A percentile compares a stretch with the other conserved stretches of the same genome.
These are phyloP conservation scores for Sebastes jordani DNA, from an alignment of 2,797 vertebrate species.

Conservation along the genomic window DNA sequence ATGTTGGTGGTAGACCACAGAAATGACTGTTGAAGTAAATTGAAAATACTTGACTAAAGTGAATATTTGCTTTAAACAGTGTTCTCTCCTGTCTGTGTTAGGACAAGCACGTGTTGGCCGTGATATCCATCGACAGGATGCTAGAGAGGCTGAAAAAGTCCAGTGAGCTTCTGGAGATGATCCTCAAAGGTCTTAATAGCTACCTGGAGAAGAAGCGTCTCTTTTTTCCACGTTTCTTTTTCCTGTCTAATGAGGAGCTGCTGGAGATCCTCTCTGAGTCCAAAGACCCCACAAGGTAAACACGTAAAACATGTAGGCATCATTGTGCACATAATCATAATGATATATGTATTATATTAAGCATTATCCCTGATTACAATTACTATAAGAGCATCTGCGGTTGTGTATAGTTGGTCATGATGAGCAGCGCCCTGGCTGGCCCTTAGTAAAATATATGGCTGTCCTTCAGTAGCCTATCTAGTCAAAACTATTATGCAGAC, in stretches of 20 bases:
- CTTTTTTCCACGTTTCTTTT: conserved; percentile 94
- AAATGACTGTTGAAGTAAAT: not conserved
- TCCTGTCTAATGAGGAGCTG: conserved; percentile 93
- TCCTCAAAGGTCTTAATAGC: conserved; percentile 92
- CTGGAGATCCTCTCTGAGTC: conserved; percentile 94
- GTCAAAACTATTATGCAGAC: not conserved
- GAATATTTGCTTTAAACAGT: not conserved
- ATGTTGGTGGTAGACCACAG: not conserved
- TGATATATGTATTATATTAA: not conserved
- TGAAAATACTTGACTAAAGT: not conserved
- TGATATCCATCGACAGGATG: conserved; percentile 87
- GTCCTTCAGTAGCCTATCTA: not conserved
- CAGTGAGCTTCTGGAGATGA: conserved; percentile 88
- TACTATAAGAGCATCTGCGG: not conserved
- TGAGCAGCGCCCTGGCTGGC: not conserved
- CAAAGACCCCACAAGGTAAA: conserved; percentile 91
- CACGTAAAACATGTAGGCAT: not conserved
- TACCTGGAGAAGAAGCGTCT: conserved; percentile 94
- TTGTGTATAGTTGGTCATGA: not conserved
- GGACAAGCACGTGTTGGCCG: conserved; percentile 88
- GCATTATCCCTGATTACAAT: not conserved
- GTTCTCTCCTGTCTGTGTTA: conserved; percentile 50
- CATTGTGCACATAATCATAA: not conserved
- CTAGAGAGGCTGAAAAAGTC: conserved; percentile 86
- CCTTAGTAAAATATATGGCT: not conserved